These are phyloP conservation scores for Perizoma affinitatum DNA, from an alignment of 2,888 invertebrate species.

Conservation along the genomic window DNA sequence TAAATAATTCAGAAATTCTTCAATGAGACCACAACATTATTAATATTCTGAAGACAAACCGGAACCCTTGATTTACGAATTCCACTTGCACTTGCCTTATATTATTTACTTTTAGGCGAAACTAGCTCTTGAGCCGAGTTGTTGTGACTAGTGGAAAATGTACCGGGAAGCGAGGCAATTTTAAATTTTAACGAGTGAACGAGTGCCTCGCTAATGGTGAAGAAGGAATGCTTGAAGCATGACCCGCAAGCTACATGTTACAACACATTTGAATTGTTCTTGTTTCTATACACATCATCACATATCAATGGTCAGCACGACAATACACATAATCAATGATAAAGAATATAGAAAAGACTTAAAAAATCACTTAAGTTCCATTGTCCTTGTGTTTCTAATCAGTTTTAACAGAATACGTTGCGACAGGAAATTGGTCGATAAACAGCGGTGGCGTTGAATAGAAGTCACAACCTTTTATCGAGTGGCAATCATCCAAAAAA, in stretches of 20 bases:
- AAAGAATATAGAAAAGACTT: too few relatives aligned
- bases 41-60: not conserved
- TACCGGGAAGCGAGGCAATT: slow-evolving; percentile 22
- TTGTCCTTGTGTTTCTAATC: too few relatives aligned
- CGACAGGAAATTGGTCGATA: too few relatives aligned
- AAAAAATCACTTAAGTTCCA: too few relatives aligned
- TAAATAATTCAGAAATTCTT: too few relatives aligned
- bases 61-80: slow-evolving; percentile 1
- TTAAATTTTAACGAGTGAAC: slow-evolving; percentile 27
- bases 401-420: too few relatives aligned
- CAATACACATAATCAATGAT: too few relatives aligned
- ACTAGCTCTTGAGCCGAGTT: slow-evolving; percentile 19
- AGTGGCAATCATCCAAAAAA: too few relatives aligned
- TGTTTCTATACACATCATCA: too few relatives aligned
- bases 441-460: too few relatives aligned
- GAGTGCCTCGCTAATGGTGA: slow-evolving; percentile 21
- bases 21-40: too few relatives aligned
- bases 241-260: slow-evolving; percentile 17
- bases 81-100: slow-evolving; percentile 7
- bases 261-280: slow-evolving; percentile 6
- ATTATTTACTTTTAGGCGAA: slow-evolving; percentile 17
- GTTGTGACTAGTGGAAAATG: slow-evolving; percentile 19
- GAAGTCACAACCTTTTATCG: too few relatives aligned
- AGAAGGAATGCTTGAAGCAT: slow-evolving; percentile 22
- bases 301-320: not conserved